Evolutionary conservation across 2,113 vertebrate genomes (phyloP), one percentile per base, ranked within the genome.

Genomic region (Lanius collurio): DNA sequence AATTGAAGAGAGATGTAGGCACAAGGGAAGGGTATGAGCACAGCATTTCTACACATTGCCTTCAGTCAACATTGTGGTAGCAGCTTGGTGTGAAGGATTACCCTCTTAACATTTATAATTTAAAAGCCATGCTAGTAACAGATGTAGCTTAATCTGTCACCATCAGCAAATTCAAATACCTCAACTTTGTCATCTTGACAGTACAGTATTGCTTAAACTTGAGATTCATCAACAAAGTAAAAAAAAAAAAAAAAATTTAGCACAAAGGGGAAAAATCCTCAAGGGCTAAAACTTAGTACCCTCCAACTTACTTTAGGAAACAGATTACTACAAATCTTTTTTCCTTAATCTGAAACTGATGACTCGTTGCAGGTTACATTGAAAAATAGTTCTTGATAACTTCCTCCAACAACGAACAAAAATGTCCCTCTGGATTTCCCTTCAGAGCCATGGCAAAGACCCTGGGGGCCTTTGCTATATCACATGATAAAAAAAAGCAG

Each of bases 401-500:
- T 16, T 52, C 21, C 21, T 90, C 16, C 39, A 35, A 21, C 8
- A 35, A 9, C 11, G 44, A 68, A 30, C 15, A 52, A 24, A 64
- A 60, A 27, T 31, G 5, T 55, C 10, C n/a, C 26, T 55, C 11
- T 71, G 18, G 3, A 1, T 63, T 82, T 89, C 5, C 91, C 68
- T 84, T 44, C 69, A 99, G 98, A 98, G 99, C 7, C 98, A 98
- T 23, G 97, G 99, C 88, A 99, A 98, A 91, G 98, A 98, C 95
- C 93, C 99, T 20, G 44, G 52, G 98, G 98, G 44, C 98, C 98
- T 47, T 96, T 99, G 64, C 98, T 98, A 23, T 55, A 95, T 68
- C 96, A 99, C 31, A 98, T 98, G 88, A 97, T 99, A 63, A 97
- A 98, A 95, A 99, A 98, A 98, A 99, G 98, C 11, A 98, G 97